Conservation (phyloP, 2,797 vertebrate genomes). For the Galago senegalensis region DNA sequence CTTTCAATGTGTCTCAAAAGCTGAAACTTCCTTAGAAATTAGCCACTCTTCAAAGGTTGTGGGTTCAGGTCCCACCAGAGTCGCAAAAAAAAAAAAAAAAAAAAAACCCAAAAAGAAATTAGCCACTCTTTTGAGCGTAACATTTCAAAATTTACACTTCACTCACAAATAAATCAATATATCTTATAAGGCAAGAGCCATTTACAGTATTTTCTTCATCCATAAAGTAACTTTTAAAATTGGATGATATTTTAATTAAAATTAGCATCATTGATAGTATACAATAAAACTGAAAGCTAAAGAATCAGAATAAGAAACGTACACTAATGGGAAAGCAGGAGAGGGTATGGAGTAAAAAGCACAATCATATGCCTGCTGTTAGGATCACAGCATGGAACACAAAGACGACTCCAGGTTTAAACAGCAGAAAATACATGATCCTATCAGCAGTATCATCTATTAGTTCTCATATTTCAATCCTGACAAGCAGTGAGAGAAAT, state of each 20-base stretch:
- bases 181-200: constrained; percentile 4
- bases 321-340: constrained; percentile 52
- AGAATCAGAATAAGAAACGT: constrained; percentile 62
- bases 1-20: constrained; percentile 24
- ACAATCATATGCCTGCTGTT: constrained; percentile 26
- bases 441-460: neutral
- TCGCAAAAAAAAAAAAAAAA: too few relatives aligned
- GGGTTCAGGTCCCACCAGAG: too few relatives aligned
- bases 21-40: constrained; percentile 37
- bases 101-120: neutral
- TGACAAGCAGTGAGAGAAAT: constrained; percentile 44
- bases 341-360: neutral
- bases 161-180: constrained; percentile 59
- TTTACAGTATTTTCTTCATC: constrained; percentile 46
- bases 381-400: neutral
- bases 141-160: constrained; percentile 42
- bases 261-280: neutral
- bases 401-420: constrained; percentile 33
- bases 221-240: constrained; percentile 56
- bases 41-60: neutral
- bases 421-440: neutral
- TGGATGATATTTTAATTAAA: constrained; percentile 57
- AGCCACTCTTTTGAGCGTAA: constrained; percentile 53
- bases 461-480: constrained; percentile 40
- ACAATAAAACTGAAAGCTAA: constrained; percentile 64